Conservation (phyloP, 2,797 vertebrate species). For the Microcaecilia unicolor region DNA sequence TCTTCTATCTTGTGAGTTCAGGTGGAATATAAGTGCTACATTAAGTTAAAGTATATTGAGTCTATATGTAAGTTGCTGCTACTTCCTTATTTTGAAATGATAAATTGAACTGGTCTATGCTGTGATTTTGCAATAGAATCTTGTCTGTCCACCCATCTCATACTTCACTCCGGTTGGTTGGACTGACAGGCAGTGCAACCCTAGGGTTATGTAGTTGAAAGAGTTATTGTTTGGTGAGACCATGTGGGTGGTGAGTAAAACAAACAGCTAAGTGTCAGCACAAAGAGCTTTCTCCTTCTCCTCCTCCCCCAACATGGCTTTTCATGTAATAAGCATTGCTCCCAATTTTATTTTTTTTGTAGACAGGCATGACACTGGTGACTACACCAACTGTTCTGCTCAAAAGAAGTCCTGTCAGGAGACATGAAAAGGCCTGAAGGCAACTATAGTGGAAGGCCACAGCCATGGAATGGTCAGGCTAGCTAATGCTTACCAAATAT, state of each 20-base stretch:
- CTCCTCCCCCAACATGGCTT: conserved; percentile 30
- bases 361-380: conserved; percentile 41
- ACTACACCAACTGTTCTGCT: conserved; percentile 55
- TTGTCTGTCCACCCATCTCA: conserved; percentile 27
- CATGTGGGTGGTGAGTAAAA: conserved; percentile 51
- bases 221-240: conserved; percentile 57
- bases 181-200: conserved; percentile 46
- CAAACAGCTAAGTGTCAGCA: conserved; percentile 50
- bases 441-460: conserved; percentile 42
- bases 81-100: conserved; percentile 14
- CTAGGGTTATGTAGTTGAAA: conserved; percentile 51
- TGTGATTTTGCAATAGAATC: conserved; percentile 1
- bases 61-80: conserved; percentile 11
- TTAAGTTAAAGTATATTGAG: too few relatives aligned
- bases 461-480: background rate
- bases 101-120: conserved; percentile 17
- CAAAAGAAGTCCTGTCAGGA: conserved; percentile 49
- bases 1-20: too few relatives aligned
- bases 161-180: conserved; percentile 42
- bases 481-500: conserved; percentile 33
- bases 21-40: too few relatives aligned
- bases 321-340: conserved; percentile 48
- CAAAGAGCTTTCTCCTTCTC: conserved; percentile 45
- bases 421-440: conserved; percentile 45
- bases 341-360: conserved; percentile 49